Evolutionary conservation across 2,797 vertebrate genomes (phyloP), one percentile per base, ranked within the genome.

Genomic region (Oryzias sinensis): DNA sequence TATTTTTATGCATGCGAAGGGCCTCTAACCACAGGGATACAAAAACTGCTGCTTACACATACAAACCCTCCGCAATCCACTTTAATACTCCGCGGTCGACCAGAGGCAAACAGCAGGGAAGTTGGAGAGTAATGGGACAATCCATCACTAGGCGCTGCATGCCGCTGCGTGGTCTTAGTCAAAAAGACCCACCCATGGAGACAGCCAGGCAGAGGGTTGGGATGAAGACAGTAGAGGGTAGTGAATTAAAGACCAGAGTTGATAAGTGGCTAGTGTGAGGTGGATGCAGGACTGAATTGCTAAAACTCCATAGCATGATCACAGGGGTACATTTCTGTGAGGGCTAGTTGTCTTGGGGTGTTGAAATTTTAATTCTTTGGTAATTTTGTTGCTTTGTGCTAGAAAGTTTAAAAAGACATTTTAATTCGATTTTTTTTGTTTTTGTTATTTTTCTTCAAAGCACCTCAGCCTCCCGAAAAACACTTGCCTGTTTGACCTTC

Each of bases 101-200:
- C 62, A 77, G 65, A 64, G 74, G 59, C 69, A 70, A 80, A 82
- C 80, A 80, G 82, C 75, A 58, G 74, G 76, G 73, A 84, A 88
- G 81, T 87, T 66, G 55, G 68, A 73, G 70, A 75, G 75, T 90
- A 90, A 90, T 86, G 80, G 86, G 68, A 80, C 82, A 80, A 90
- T 91, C 83, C 70, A 88, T 90, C 88, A 90, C 72, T 65, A 58
- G 74, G 15, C 62, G 72, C 73, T 75, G 74, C 77, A 70, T 58
- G 76, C 73, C 72, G 74, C 79, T 79, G 67, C 64, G 68, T 78
- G 82, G 79, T 79, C 74, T 86, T 77, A 81, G 65, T 82, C 76
- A 81, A 74, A 80, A 68, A 69, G 62, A 77, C 65, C 74, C 76
- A 72, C 81, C 79, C 81, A 77, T 74, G 72, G 82, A 73, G 84